Base-by-base conservation (phyloP, 2,113 vertebrate species). In the Reinhardtius hippoglossoides region DNA sequence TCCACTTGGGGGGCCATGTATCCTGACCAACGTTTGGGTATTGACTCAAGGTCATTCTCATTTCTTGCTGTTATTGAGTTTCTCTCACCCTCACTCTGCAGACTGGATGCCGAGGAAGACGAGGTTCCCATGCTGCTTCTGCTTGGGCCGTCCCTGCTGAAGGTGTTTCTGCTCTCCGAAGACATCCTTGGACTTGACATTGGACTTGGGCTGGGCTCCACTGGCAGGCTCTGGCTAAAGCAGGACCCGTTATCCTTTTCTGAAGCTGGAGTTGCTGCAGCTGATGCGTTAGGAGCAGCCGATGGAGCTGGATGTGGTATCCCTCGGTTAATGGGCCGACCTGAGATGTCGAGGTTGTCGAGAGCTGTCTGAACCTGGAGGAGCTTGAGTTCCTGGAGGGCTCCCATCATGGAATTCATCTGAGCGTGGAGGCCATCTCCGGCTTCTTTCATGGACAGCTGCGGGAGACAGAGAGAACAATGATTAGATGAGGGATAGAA, bases 401-500 rank as follows among this genome's bases (percentile, higher is more conserved):
- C 97, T 0, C 97, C 97, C 98, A 99, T 99, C 98, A 99, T 98
- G 84, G 94, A 96, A 90, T 96, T 97, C 98, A 99, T 99, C 96
- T 99, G 98, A 79, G 95, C 95, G 23, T 98, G 97, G 83, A 99
- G 95, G 74, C 95, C 97, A 93, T 99, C 98, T 0, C 97, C 97
- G 6, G 97, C 95, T 92, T 98, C 97, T 91, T 97, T 98, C 98
- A 99, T 99, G 82, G 96, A 99, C 3, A 97, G 80, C 92, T 93
- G 80, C 16, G 69, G 60, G 54, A 81, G 24, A 84, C 15, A 8
- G 0, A 74, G 14, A 71, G 20, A 70, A 63, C 15, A 58, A 62
- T 20, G 1, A 52, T 64, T 9, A 70, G 8, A 58, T 60, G 1
- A 76, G 58, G 55, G 14, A 67, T n/a, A 70, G 26, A 67, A 60